Conservation (phyloP, 2,113 vertebrate genomes). For the Poicephalus meyeri region DNA sequence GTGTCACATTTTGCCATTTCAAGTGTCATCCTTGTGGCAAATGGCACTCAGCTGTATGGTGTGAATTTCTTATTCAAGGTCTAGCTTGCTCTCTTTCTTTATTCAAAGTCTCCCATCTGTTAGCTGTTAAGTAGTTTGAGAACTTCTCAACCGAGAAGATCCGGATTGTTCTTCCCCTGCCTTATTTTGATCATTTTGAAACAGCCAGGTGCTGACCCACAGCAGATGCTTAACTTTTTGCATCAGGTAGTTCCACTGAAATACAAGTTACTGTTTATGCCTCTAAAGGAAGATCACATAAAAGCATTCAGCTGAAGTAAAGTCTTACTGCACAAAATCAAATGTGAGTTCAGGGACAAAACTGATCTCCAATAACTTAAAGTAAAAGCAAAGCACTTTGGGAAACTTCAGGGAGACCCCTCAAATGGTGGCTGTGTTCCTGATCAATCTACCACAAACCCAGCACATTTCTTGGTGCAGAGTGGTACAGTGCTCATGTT, state of each 20-base stretch:
- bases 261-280: not conserved
- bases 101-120: not conserved
- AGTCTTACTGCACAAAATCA: not conserved
- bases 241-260: not conserved
- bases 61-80: not conserved
- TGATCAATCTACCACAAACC: accelerated
- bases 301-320: not conserved
- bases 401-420: not conserved
- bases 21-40: not conserved
- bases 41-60: not conserved
- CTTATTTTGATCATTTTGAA: not conserved
- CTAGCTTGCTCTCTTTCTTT: not conserved
- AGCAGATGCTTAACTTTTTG: not conserved
- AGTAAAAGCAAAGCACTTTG: not conserved
- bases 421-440: accelerated
- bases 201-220: not conserved
- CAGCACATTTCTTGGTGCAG: accelerated
- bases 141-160: not conserved
- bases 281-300: not conserved
- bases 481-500: accelerated
- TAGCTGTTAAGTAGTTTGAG: not conserved
- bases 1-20: not conserved
- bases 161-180: not conserved
- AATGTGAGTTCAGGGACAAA: not conserved
- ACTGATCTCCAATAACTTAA: not conserved